Evolutionary conservation across 2,113 vertebrate species (phyloP), one percentile per base, ranked within the genome.

Genomic region (Siniperca chuatsi): DNA sequence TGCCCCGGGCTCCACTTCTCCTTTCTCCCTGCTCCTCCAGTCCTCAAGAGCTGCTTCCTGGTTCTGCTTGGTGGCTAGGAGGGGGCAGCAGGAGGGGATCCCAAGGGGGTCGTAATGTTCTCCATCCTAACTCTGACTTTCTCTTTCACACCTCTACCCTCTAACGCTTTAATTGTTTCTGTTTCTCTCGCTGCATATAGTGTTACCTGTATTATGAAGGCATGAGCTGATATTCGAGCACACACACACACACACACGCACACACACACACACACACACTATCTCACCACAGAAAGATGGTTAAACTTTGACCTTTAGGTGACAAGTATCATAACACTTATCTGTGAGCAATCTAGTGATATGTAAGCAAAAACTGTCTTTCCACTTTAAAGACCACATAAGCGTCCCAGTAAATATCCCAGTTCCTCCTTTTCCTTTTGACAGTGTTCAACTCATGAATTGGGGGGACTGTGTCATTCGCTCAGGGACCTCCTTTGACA

Each of bases 1-100:
- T 1, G 75, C 91, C 90, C 33, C n/a, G 73, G 81, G 88, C 89
- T 74, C 76, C 71, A 71, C 83, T 89, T 90, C 80, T 88, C 79
- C 70, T 92, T 84, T 74, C 74, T 82, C 78, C 75, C 50, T 69
- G 68, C 58, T 86, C 84, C 79, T 84, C 68, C 42, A n/a, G 48
- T 82, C 65, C 78, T 82, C 33, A 21, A 50, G 81, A 55, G 65
- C 55, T 40, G 6, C 78, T 82, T 86, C 48, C 82, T 58, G 74
- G 67, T 85, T 68, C 61, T 86, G 67, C 48, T 72, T 72, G 68
- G 40, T 78, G 72, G 70, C 42, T 11, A 37, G 18, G 21, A 50
- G 35, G 20, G 18, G 42, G 6, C 15, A 21, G n/a, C 29, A 33
- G 20, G 11, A 50, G 16, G 16, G 48, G 48, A 25, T 62, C 50